phyloP scores from a whole-genome alignment of 2,113 vertebrate genomes.

The Coturnix japonica region DNA sequence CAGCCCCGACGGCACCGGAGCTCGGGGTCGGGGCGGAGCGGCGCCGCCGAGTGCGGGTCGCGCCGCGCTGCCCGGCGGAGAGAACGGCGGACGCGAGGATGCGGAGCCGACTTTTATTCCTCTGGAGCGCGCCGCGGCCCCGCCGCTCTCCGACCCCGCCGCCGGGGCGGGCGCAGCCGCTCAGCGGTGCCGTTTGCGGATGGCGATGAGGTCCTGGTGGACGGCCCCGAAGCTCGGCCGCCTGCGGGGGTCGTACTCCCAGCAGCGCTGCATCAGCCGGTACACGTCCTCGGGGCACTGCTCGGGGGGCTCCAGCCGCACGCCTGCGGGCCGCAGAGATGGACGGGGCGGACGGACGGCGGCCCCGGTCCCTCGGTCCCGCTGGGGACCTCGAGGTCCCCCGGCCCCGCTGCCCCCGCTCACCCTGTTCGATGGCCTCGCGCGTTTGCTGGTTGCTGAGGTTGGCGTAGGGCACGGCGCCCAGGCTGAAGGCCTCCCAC shows the following conservation, averaged over 20 bases:
- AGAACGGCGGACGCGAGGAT: background rate
- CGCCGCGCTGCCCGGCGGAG: background rate
- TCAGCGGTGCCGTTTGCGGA: conserved; percentile 79
- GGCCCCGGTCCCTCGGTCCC: accelerated
- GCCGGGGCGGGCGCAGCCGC: background rate
- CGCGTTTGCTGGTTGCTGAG: conserved; percentile 93
- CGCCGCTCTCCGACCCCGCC: background rate
- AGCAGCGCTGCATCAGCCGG: conserved; percentile 89
- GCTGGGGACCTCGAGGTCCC: accelerated
- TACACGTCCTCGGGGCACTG: conserved; percentile 87
- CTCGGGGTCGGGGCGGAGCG: background rate
- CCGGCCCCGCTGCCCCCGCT: accelerated
- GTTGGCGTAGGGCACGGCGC: conserved; percentile 86
- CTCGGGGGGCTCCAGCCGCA: conserved; percentile 84
- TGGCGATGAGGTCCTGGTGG: conserved; percentile 78
- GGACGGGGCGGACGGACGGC: background rate
- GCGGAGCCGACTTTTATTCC: background rate
- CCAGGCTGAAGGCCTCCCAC: conserved; percentile 95
- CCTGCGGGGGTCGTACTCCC: conserved; percentile 86
- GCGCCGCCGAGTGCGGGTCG: too few relatives aligned
- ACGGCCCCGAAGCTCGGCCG: conserved; percentile 86
- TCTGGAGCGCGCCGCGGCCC: background rate
- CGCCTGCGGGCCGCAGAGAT: conserved; percentile 72
- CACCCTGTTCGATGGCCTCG: conserved; percentile 91
- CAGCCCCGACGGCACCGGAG: too few relatives aligned